Conservation (phyloP, 2,797 vertebrate genomes). For the Scleropages formosus region DNA sequence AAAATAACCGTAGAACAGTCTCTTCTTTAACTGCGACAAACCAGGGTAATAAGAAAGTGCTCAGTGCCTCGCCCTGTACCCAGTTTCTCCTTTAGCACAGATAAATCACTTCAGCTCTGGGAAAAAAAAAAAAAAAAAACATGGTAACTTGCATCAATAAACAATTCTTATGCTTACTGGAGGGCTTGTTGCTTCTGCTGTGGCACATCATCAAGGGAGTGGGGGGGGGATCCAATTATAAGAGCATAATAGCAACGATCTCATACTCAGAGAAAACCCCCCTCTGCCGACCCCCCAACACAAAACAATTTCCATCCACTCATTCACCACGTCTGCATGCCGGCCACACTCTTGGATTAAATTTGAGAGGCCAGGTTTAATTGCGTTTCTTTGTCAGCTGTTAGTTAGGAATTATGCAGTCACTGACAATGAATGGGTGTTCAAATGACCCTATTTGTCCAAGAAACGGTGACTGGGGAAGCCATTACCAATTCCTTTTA, state of each 20-base stretch:
- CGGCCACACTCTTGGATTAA: conserved; percentile 58
- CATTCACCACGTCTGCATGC: conserved; percentile 59
- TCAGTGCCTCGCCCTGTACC: conserved; percentile 53
- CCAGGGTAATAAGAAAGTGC: conserved; percentile 61
- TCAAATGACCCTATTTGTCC: conserved; percentile 12
- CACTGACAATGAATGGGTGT: conserved; percentile 41
- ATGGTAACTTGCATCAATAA: conserved; percentile 56
- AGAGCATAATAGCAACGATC: conserved; percentile 62
- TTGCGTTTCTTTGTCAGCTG: conserved; percentile 55
- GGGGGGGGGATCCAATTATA: conserved; percentile 61
- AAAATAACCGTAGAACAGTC: conserved; percentile 39
- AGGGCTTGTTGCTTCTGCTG: conserved; percentile 55
- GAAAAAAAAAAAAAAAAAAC: too few relatives aligned
- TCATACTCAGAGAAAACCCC: conserved; percentile 49
- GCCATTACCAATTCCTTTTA: conserved; percentile 3
- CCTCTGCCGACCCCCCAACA: conserved; percentile 50
- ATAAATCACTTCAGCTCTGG: conserved; percentile 59
- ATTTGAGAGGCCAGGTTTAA: conserved; percentile 59
- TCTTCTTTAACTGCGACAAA: conserved; percentile 47
- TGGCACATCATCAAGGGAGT: conserved; percentile 54
- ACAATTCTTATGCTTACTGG: conserved; percentile 49
- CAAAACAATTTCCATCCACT: conserved; percentile 56
- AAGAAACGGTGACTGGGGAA: not conserved
- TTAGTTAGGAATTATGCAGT: conserved; percentile 56
- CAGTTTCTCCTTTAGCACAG: conserved; percentile 48